Base-by-base conservation (phyloP, 1,140 invertebrate species). In the Myzus persicae region DNA sequence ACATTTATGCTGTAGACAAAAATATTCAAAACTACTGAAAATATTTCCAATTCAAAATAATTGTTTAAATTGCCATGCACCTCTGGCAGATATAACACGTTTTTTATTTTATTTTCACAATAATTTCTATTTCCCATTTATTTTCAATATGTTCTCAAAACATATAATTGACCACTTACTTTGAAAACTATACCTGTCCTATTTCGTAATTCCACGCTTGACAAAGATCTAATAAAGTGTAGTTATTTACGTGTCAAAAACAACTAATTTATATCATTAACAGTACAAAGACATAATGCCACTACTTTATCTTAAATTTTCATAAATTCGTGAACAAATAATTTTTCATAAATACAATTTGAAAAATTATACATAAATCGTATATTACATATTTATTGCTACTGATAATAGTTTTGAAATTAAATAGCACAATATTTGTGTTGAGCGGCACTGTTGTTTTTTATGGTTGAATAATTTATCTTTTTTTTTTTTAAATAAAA, bases 161-260 rank as follows among this genome's bases (percentile, higher is more conserved):
- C 20, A 36, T 48, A 20, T 88, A 48, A 88, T 88, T 88, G 44
- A 3, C 85, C 85, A 88, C 44, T 88, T 88, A 88, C 2, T 48
- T 24, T 11, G 31, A 48, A 2, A 46, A 87, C 42, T 87, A 46
- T 46, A 26, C 22, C 85, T 88, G 44, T 88, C 44, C 85, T 48
- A 88, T 88, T 88, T 88, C 40, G 2, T 88, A 88, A 48, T 88
- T 88, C 85, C 85, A 88, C 85, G 85, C 85, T 88, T 48, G 85
- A 88, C 31, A 88, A 88, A 48, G 3, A 88, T 42, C 31, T 36
- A 36, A 88, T 48, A 88, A 24, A 88, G n/a, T 88, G 20, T 20
- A 87, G 24, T 84, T 24, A 40, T 40, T 42, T 40, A 40, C 8
- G 40, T 42, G 82, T 84, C 82, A 84, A 84, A 84, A 84, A 84